Base-by-base conservation (phyloP, 2,888 invertebrate genomes). In the Petrolisthes manimaculis region DNA sequence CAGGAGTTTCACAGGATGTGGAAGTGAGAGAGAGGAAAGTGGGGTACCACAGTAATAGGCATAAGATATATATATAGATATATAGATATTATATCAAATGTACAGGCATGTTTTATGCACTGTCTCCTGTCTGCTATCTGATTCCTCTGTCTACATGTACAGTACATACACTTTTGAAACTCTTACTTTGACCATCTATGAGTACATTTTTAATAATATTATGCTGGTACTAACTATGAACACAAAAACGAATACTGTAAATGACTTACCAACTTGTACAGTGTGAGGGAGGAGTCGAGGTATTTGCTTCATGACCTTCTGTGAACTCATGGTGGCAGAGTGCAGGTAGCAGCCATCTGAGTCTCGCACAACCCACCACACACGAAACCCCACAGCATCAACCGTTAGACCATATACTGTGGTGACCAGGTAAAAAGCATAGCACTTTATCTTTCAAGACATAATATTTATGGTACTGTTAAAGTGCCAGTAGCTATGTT, bases 371-470 rank as follows among this genome's bases (percentile, higher is more conserved):
- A 90, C 83, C 89, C 89, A 90, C 89, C 89, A 90, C 18, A 97
- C 94, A 93, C 94, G 95, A 92, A 95, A 95, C 92, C 95, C 95
- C 91, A 96, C 95, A 83, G 96, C 94, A 92, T 98, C 97, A 88
- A 97, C 93, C 0, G 97, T 96, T 82, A 98, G 94, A 0, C 97
- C 97, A 95, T 96, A 96, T 4, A 97, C 96, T 95, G 92, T 80
- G 24, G 67, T 37, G 37, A 37, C 37, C 37, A 37, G 37, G 37
- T 37, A 37, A 37, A 37, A 37, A 37, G 37, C 37, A 37, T 37
- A 37, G 37, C 37, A 37, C 37, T 37, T 37, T 37, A 37, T 37
- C 37, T 37, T 37, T 37, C 37, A 37, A 37, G 37, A 37, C 37
- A 37, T 37, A 37, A 37, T 37, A 37, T 37, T 37, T 37, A 37